phyloP scores from a whole-genome alignment of 2,797 vertebrate species.

The Jordanella pulchra region DNA sequence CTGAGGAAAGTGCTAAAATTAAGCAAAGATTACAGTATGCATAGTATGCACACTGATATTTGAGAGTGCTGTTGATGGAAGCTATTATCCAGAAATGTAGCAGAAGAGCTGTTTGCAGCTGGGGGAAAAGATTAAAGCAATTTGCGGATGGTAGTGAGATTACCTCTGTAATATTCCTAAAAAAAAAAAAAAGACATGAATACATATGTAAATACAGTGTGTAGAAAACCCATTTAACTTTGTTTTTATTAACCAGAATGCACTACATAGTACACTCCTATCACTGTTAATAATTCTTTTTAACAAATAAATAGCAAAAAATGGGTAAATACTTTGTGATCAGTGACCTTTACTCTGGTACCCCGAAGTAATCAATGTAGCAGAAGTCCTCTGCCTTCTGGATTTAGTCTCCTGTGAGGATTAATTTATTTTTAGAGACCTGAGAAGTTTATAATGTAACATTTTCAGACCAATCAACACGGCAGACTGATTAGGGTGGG shows the following conservation, averaged over 20 bases:
- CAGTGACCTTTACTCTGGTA: no score
- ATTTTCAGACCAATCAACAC: not conserved
- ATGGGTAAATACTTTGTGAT: no score
- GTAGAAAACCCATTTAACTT: conserved; percentile 8
- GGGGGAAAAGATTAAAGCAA: conserved; percentile 36
- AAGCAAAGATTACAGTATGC: conserved; percentile 52
- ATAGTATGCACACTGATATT: conserved; percentile 42
- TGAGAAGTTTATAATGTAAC: not conserved
- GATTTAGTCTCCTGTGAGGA: no score
- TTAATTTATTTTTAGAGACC: no score
- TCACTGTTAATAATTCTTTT: not conserved
- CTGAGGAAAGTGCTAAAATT: conserved; percentile 51
- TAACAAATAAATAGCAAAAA: no score
- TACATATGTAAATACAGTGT: not conserved
- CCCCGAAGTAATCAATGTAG: no score
- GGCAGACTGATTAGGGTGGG: not conserved
- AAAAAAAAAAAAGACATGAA: conserved; percentile 7
- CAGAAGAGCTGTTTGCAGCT: conserved; percentile 39
- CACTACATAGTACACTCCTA: no score
- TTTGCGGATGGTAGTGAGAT: conserved; percentile 23
- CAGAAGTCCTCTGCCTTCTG: no score
- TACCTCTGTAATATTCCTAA: conserved; percentile 15
- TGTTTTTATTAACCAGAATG: not conserved
- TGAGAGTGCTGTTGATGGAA: conserved; percentile 53
- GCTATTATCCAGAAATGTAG: conserved; percentile 35